These are phyloP conservation scores for Physocephala rufipes DNA, from an alignment of 2,888 invertebrate genomes.

Conservation along the genomic window DNA sequence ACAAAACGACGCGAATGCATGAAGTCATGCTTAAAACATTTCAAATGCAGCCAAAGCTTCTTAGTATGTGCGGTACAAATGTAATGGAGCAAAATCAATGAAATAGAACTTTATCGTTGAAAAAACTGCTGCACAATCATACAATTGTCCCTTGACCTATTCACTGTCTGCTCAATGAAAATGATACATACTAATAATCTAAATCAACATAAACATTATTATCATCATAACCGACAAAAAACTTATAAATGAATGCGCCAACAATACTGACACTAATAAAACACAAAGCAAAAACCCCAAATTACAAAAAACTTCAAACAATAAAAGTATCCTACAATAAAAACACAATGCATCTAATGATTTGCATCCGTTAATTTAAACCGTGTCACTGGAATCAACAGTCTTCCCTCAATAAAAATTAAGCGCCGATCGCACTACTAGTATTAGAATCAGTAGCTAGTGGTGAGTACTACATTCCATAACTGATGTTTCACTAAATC, in stretches of 20 bases:
- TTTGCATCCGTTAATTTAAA: constrained; percentile 38
- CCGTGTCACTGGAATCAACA: constrained; percentile 23
- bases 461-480: too few relatives aligned
- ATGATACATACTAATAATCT: too few relatives aligned
- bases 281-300: not conserved
- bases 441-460: not conserved
- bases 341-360: constrained; percentile 34
- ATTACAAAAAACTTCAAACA: not conserved
- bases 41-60: not conserved
- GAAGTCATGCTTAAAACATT: constrained; percentile 14
- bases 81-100: constrained; percentile 3
- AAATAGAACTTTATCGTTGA: not conserved
- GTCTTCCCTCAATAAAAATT: not conserved
- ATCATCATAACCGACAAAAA: not conserved
- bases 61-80: not conserved
- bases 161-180: not conserved
- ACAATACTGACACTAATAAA: too few relatives aligned
- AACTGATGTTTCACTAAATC: too few relatives aligned
- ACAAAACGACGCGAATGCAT: not conserved
- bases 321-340: not conserved
- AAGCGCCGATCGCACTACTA: not conserved
- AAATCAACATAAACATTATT: not conserved
- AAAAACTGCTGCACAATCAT: constrained; percentile 8
- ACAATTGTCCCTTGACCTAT: constrained; percentile 14
- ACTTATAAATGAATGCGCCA: not conserved